Base-by-base conservation (phyloP, 2,113 vertebrate genomes). In the Colistium nudipinnis region DNA sequence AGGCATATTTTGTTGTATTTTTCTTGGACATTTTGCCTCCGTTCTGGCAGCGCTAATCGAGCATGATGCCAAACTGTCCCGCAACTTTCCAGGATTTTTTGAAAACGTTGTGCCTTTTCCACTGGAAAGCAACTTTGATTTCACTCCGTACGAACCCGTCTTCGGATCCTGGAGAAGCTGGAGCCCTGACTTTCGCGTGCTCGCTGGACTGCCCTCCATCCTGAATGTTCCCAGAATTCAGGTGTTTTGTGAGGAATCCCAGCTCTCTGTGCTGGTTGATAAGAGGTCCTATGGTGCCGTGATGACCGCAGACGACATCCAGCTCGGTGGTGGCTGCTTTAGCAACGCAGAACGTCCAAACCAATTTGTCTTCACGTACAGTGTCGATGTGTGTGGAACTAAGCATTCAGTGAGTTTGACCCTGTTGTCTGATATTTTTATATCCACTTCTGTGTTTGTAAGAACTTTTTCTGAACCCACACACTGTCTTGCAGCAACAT, bases 371-470 rank as follows among this genome's bases (percentile, higher is more conserved):
- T 90, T 91, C 38, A 62, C 20, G 33, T 90, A 90, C 30, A 14
- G 64, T 12, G 49, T 87, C 4, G 56, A 71, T 8, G 47, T 85
- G 60, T 89, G 90, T 82, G 90, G 87, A 36, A 90, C 85, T 4
- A 52, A 31, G 12, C 44, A 19, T 41, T 31, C 38, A 60, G 88
- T 91, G 27, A 80, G 87, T 68, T 14, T n/a, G n/a, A 1, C 19
- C 9, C 0, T 31, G 17, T 25, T 17, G 27, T 6, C 9, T 9
- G 9, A 2, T 17, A 45, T 7, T 33, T 17, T 10, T 7, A n/a
- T 8, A 52, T 22, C 16, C 0, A n/a, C 10, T 24, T 0, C 3
- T 43, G n/a, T n/a, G 0, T 43, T 19, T 43, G 4, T 33, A 16
- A 2, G 12, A 9, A 7, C 0, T 0, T 7, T 53, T 12, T 64